Conservation (phyloP, 1,140 invertebrate genomes). For the Helicoverpa zea region DNA sequence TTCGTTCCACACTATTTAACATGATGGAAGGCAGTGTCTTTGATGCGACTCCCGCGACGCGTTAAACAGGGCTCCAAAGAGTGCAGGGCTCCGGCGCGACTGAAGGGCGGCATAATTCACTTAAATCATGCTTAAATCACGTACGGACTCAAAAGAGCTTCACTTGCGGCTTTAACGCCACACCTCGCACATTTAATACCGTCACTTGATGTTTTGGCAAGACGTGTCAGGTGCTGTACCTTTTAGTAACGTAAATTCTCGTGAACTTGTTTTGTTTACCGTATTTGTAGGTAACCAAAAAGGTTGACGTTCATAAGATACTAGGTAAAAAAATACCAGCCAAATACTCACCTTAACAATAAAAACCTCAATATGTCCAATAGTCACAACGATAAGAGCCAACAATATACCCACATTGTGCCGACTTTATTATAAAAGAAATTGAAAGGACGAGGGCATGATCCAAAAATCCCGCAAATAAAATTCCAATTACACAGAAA, state of each 20-base stretch:
- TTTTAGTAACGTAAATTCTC: too few relatives aligned
- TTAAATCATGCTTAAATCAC: slow-evolving; percentile 70
- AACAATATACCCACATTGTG: slow-evolving; percentile 47
- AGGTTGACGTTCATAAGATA: too few relatives aligned
- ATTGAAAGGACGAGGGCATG: slow-evolving; percentile 59
- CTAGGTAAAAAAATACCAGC: background rate
- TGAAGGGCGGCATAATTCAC: slow-evolving; percentile 70
- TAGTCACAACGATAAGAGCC: background rate
- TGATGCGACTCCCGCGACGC: slow-evolving; percentile 65
- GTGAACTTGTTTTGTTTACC: too few relatives aligned
- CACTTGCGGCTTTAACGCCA: slow-evolving; percentile 40
- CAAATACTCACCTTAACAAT: background rate
- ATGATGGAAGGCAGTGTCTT: slow-evolving; percentile 60
- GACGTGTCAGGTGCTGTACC: background rate
- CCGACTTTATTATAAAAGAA: slow-evolving; percentile 35
- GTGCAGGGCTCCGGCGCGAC: slow-evolving; percentile 49
- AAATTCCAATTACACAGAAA: slow-evolving; percentile 83
- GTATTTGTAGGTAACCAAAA: too few relatives aligned
- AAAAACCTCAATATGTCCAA: background rate
- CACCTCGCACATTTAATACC: slow-evolving; percentile 28
- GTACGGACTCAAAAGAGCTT: slow-evolving; percentile 59
- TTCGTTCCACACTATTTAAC: slow-evolving; percentile 56
- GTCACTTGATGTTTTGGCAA: slow-evolving; percentile 2
- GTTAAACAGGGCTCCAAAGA: slow-evolving; percentile 64
- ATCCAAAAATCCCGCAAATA: slow-evolving; percentile 83